phyloP scores from a whole-genome alignment of 2,797 vertebrate species.

The Sebastes cheni region DNA sequence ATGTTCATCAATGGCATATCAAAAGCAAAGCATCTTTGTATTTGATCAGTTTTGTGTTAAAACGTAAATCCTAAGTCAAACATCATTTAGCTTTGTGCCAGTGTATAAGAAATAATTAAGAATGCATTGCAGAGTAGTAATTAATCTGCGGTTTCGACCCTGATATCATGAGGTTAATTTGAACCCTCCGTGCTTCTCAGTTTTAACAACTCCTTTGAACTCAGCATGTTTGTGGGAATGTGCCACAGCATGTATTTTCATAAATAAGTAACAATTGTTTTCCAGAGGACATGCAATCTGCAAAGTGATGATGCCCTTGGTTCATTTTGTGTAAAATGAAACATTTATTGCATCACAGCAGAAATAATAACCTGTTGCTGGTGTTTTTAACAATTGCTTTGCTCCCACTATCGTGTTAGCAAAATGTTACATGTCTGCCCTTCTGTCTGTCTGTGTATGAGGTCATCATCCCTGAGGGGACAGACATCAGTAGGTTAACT shows the following conservation, averaged over 20 bases:
- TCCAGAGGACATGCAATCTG: not conserved
- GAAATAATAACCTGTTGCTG: not conserved
- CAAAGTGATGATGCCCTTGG: not conserved
- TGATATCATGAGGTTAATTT: constrained; percentile 6
- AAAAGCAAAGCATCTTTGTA: not conserved
- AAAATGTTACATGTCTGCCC: not conserved
- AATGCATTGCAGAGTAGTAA: not conserved
- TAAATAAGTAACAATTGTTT: not conserved
- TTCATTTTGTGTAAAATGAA: not conserved
- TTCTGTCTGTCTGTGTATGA: not conserved
- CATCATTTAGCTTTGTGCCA: not conserved
- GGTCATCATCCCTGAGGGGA: not conserved
- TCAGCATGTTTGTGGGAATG: not conserved
- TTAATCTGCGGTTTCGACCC: not conserved
- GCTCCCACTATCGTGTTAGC: not conserved
- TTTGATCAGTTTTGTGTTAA: not conserved
- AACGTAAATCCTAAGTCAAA: not conserved
- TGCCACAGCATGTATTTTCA: not conserved
- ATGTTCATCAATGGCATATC: not conserved
- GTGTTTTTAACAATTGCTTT: not conserved
- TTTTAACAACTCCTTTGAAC: constrained; percentile 7
- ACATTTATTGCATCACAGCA: not conserved
- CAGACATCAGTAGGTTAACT: not conserved
- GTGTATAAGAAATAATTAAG: not conserved
- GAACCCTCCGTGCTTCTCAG: not conserved